A percentile compares a stretch with the other conserved stretches of the same genome.
These are phyloP conservation scores for Electrophaes corylata DNA, from an alignment of 2,888 invertebrate genomes.

Conservation along the genomic window DNA sequence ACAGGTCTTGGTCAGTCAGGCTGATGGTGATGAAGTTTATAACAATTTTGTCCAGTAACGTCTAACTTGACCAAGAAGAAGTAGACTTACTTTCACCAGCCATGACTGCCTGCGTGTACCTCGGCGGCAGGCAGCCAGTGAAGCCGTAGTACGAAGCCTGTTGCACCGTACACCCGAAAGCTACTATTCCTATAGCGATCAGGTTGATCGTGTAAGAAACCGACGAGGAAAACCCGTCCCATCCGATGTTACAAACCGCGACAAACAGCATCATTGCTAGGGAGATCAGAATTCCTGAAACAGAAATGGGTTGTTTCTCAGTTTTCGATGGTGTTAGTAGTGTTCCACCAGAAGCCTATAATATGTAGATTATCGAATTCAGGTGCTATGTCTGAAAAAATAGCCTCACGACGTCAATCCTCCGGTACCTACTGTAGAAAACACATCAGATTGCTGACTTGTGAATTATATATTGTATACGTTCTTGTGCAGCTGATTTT, in stretches of 20 bases:
- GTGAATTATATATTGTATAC: no score
- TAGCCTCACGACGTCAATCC: no score
- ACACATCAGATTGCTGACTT: no score
- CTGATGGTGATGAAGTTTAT: background rate
- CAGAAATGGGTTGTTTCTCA: background rate
- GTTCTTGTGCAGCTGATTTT: no score
- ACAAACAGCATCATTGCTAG: slow-evolving; percentile 92
- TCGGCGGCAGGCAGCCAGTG: slow-evolving; percentile 94
- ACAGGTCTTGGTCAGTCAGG: background rate
- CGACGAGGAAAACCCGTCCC: slow-evolving; percentile 91
- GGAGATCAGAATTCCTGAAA: slow-evolving; percentile 90
- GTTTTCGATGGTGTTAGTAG: background rate
- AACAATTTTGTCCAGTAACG: background rate
- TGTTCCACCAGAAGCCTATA: no score
- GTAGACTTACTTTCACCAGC: slow-evolving; percentile 93
- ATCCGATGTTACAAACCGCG: slow-evolving; percentile 93
- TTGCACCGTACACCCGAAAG: slow-evolving; percentile 96
- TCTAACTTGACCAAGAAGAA: background rate
- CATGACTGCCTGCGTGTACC: slow-evolving; percentile 97
- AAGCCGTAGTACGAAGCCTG: slow-evolving; percentile 98
- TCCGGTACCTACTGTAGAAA: no score
- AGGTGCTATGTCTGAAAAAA: no score
- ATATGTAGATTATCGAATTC: no score
- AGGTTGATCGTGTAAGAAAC: slow-evolving; percentile 93
- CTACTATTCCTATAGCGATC: slow-evolving; percentile 92